Percentiles rank a stretch among this genome's conserved stretches.
Conservation (phyloP, 2,888 invertebrate species). For the Stictocephala bisonia region DNA sequence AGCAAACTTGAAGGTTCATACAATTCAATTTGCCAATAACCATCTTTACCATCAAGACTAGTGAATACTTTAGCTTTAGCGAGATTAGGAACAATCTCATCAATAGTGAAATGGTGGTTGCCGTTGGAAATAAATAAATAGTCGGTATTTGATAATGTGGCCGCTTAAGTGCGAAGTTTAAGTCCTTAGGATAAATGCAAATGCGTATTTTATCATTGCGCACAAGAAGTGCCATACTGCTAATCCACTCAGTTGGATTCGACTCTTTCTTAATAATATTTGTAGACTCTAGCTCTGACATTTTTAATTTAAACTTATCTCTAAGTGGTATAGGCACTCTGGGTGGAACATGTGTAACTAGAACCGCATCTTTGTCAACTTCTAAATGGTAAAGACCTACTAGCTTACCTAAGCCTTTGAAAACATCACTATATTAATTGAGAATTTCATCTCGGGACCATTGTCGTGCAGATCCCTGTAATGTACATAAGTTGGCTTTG, state of each 20-base stretch:
- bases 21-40: conserved; percentile 57
- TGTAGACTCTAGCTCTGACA: too few species aligned
- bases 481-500: neutral
- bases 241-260: neutral
- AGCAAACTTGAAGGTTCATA: conserved; percentile 52
- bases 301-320: too few species aligned
- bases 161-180: too few species aligned
- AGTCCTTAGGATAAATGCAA: too few species aligned
- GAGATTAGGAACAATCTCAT: conserved; percentile 27
- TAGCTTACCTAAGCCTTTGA: neutral
- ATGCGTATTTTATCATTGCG: too few species aligned
- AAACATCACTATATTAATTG: neutral
- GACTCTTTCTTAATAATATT: neutral
- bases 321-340: neutral
- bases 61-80: conserved; percentile 53
- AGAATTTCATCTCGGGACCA: neutral
- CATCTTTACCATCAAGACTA: conserved; percentile 57
- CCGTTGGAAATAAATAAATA: too few species aligned
- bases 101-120: too few species aligned
- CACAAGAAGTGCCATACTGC: neutral
- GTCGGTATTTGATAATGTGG: too few species aligned
- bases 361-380: neutral
- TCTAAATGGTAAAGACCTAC: neutral
- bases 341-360: neutral
- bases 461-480: neutral